phyloP scores from a whole-genome alignment of 2,113 vertebrate genomes.

The Saguinus midas region DNA sequence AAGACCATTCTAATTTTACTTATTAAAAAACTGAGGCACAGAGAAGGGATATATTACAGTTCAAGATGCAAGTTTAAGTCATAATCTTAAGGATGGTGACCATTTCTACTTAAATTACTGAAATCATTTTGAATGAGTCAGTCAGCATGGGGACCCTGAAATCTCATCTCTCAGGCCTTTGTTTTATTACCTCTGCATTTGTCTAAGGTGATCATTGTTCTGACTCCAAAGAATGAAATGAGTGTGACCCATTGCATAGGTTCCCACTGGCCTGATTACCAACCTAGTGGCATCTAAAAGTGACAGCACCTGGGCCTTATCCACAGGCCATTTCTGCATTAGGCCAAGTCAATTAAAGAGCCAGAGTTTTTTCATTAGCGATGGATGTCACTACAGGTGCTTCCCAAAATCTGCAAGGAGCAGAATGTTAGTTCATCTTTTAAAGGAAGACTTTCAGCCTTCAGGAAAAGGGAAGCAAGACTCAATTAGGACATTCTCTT shows the following conservation, averaged over 20 bases:
- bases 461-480: not conserved
- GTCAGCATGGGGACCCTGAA: not conserved
- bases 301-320: not conserved
- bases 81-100: not conserved
- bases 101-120: not conserved
- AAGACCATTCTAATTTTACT: not conserved
- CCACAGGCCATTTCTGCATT: not conserved
- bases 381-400: not conserved
- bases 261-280: not conserved
- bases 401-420: not conserved
- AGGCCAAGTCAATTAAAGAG: not conserved
- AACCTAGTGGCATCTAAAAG: not conserved
- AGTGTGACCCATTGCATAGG: not conserved
- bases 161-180: not conserved
- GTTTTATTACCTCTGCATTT: not conserved
- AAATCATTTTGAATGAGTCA: not conserved
- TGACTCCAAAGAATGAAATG: not conserved
- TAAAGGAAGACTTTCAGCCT: not conserved
- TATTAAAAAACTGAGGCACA: not conserved
- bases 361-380: not conserved
- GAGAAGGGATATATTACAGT: not conserved
- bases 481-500: not conserved
- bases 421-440: not conserved
- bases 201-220: not conserved
- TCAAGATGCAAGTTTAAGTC: not conserved